Evolutionary conservation across 2,113 vertebrate species (phyloP).

Genomic region (Eudorcas thomsonii): DNA sequence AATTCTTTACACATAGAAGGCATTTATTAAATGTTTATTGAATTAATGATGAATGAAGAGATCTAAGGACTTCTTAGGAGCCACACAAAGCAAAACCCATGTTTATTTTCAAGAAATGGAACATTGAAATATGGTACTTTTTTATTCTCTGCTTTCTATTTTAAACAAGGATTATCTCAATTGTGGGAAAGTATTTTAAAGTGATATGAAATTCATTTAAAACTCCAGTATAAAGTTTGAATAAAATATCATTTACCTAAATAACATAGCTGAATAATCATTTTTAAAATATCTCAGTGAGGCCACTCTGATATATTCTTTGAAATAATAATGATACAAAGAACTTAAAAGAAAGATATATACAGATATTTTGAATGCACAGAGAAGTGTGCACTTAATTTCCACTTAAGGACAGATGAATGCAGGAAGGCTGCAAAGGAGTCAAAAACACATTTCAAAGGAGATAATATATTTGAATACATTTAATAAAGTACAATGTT

Average conservation of each 20-base stretch:
- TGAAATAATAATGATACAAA: conserved; percentile 47
- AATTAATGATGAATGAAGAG: conserved; percentile 15
- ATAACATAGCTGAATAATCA: conserved; percentile 25
- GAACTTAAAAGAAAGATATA: neutral
- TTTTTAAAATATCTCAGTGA: conserved; percentile 21
- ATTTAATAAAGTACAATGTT: conserved; percentile 11
- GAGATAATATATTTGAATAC: conserved; percentile 52
- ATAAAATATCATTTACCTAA: conserved; percentile 22
- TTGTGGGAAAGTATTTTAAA: conserved; percentile 15
- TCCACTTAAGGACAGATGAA: conserved; percentile 49
- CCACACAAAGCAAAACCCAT: neutral
- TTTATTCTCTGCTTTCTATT: neutral
- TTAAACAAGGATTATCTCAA: conserved; percentile 38
- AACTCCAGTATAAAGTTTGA: conserved; percentile 39
- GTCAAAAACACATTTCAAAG: conserved; percentile 50
- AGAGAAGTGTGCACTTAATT: conserved; percentile 22
- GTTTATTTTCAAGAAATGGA: neutral
- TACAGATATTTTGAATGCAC: conserved; percentile 22
- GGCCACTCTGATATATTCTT: neutral
- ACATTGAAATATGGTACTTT: neutral
- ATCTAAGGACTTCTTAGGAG: neutral
- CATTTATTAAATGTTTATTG: neutral
- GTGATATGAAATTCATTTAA: conserved; percentile 5
- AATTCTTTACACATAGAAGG: neutral
- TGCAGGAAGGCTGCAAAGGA: neutral